Base-by-base conservation (phyloP, 2,797 vertebrate species). In the Lacerta bilineata region DNA sequence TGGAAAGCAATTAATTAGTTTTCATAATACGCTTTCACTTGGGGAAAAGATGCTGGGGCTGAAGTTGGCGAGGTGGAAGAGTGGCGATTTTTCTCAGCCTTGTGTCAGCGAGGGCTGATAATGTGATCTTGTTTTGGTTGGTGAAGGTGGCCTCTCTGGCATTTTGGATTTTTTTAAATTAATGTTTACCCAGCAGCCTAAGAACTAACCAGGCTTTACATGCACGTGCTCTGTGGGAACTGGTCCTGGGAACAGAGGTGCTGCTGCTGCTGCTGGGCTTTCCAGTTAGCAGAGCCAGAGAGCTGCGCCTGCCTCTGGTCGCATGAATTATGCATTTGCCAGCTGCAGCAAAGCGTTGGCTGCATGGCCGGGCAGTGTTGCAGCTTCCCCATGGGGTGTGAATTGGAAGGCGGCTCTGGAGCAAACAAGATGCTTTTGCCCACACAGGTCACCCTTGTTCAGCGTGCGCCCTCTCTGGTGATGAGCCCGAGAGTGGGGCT, bases 1-100 rank as follows among this genome's bases (percentile, higher is more conserved):
- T 95, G 94, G 96, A 96, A 97, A 97, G 94, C 96, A 96, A 95
- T 97, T 97, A 96, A 97, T 97, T 97, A 97, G 94, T 94, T 96
- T 95, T 94, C 93, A 94, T 96, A 96, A 97, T 96, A 96, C 94
- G 93, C 94, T 94, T 96, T 97, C 96, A 95, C 95, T 95, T 94
- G 95, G 94, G 95, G 95, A 95, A 94, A 90, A 96, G 92, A 95
- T 91, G 94, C 92, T 91, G 91, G 96, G 95, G 95, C 69, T 46
- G 94, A 95, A 95, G 94, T 95, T 93, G 95, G 39, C 81, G 33
- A 36, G 94, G 50, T 85, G 87, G 89, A 95, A 92, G 90, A 93
- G 88, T 76, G 89, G 93, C 93, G 95, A 89, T 94, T 91, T 94
- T 91, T 94, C 91, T 94, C 27, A 33, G 90, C 89, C 93, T 92